Percentiles rank a stretch among this genome's conserved stretches.
These are phyloP conservation scores for Eremobia ochroleuca DNA, from an alignment of 2,888 invertebrate genomes.

Conservation along the genomic window DNA sequence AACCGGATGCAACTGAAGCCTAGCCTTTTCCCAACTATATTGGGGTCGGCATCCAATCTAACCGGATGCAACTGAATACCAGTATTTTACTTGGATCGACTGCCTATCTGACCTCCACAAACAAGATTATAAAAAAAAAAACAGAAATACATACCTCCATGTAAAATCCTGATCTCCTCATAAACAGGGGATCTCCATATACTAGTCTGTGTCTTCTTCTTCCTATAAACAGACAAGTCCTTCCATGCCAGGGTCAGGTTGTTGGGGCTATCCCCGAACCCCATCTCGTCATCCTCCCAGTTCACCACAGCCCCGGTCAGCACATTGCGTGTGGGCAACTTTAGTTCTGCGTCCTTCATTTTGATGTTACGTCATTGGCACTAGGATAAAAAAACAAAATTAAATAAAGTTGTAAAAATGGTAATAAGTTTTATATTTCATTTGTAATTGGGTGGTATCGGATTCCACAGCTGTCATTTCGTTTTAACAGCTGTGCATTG, in stretches of 20 bases:
- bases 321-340: slow-evolving; percentile 85
- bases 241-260: slow-evolving; percentile 90
- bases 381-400: slow-evolving; percentile 66
- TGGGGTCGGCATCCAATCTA: too few species aligned
- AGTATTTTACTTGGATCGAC: too few species aligned
- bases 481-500: neutral
- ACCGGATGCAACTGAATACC: too few species aligned
- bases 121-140: neutral
- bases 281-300: slow-evolving; percentile 87
- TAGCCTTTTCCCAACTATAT: neutral
- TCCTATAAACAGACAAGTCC: slow-evolving; percentile 89
- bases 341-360: slow-evolving; percentile 80
- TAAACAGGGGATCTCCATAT: slow-evolving; percentile 88
- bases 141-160: slow-evolving; percentile 85
- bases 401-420: slow-evolving; percentile 1
- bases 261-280: slow-evolving; percentile 79
- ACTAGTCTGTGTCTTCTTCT: slow-evolving; percentile 86
- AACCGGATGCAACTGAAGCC: too few species aligned
- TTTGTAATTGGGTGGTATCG: neutral
- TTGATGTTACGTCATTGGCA: slow-evolving; percentile 81
- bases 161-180: slow-evolving; percentile 89
- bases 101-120: too few species aligned
- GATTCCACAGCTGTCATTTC: slow-evolving; percentile 15
- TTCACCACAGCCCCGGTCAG: slow-evolving; percentile 87
- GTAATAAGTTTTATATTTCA: neutral